Evolutionary conservation across 2,888 invertebrate species (phyloP).

Genomic region (Hirtodrosophila histrioides): DNA sequence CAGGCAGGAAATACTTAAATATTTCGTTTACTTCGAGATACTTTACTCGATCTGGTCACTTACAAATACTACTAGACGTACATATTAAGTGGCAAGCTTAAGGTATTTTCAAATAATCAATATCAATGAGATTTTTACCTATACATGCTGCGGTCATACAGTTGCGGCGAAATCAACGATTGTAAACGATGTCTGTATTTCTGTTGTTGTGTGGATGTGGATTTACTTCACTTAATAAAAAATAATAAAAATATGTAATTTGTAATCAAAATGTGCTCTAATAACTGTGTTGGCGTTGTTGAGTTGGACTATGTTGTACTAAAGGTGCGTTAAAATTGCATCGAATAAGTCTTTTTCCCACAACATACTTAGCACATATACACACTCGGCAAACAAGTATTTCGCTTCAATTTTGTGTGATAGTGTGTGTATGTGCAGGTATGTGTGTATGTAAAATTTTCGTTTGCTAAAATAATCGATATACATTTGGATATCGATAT

Average conservation of each 20-base stretch:
- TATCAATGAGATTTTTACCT: not conserved
- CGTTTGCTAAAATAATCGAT: constrained; percentile 5
- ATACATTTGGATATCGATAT: constrained; percentile 5
- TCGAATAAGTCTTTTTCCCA: not conserved
- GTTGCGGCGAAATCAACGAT: constrained; percentile 22
- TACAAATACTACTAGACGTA: no score
- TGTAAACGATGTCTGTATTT: constrained; percentile 40
- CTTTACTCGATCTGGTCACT: no score
- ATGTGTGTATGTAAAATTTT: constrained; percentile 3
- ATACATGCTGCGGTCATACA: constrained; percentile 30
- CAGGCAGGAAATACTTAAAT: no score
- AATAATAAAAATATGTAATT: constrained; percentile 45
- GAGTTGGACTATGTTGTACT: constrained; percentile 71
- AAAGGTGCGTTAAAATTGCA: constrained; percentile 58
- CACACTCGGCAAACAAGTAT: not conserved
- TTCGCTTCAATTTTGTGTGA: not conserved
- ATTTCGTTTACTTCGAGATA: no score
- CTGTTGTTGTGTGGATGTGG: constrained; percentile 43
- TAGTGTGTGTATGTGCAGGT: not conserved
- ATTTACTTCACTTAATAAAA: constrained; percentile 30
- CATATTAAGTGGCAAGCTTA: no score
- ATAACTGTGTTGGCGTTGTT: constrained; percentile 40
- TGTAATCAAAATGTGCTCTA: constrained; percentile 55
- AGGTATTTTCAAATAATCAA: constrained; percentile 22
- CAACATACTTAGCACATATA: not conserved